phyloP scores from a whole-genome alignment of 2,888 invertebrate genomes.

The Ichneumon xanthorius region DNA sequence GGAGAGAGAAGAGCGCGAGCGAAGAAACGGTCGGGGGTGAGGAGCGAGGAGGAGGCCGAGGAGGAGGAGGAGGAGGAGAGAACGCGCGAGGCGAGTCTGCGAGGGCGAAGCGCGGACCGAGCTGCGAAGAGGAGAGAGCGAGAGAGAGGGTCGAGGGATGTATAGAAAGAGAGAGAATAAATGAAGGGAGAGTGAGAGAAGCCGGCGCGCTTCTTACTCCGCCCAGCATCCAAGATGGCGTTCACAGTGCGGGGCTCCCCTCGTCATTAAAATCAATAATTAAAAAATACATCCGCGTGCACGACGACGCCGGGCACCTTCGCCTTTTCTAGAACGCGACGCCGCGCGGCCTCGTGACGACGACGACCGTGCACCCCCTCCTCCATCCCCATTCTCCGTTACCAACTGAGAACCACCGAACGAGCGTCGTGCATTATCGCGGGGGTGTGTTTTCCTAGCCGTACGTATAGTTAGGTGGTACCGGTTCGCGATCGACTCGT shows the following conservation, averaged over 20 bases:
- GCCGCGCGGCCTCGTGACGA: constrained; percentile 68
- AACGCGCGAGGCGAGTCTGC: constrained; percentile 50
- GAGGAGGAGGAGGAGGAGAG: constrained; percentile 53
- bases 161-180: constrained; percentile 66
- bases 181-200: constrained; percentile 71
- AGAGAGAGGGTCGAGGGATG: constrained; percentile 63
- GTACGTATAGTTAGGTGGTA: constrained; percentile 68
- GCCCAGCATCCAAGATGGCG: constrained; percentile 85
- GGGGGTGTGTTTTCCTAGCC: constrained; percentile 46
- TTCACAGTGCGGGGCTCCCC: constrained; percentile 79
- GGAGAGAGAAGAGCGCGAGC: constrained; percentile 62
- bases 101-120: constrained; percentile 61
- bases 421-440: constrained; percentile 36
- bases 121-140: constrained; percentile 55
- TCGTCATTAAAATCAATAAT: constrained; percentile 85
- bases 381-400: constrained; percentile 12
- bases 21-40: constrained; percentile 35
- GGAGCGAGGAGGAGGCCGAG: constrained; percentile 51
- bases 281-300: constrained; percentile 84
- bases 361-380: constrained; percentile 28
- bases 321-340: constrained; percentile 82
- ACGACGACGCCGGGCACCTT: constrained; percentile 78
- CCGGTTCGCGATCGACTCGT: constrained; percentile 71
- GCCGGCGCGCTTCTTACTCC: constrained; percentile 82
- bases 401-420: constrained; percentile 74